Base-by-base conservation (phyloP, 2,797 vertebrate genomes). In the Staurois parvus region DNA sequence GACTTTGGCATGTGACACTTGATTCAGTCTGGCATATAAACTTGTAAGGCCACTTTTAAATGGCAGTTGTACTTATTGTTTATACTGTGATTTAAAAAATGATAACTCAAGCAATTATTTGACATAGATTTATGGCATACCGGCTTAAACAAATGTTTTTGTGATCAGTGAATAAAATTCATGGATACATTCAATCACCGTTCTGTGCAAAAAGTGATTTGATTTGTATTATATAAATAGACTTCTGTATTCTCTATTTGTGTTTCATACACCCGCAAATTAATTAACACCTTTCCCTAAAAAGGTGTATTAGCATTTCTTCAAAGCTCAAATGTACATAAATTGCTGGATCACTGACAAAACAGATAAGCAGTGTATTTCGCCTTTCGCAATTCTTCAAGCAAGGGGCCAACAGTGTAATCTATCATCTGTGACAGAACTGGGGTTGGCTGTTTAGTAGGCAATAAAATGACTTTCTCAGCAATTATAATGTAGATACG, bases 391-490 rank as follows among this genome's bases (percentile, higher is more conserved):
- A 26, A 15, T 76, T 68, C 28, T 52, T 45, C 64, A 77, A 70
- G 64, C 45, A 42, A 52, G 40, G 59, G 72, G 48, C 56, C 75
- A 48, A 66, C 72, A 80, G 45, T 28, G 64, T 82, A 82, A 82
- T 86, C 79, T 72, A 77, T 86, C 79, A 86, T 86, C 74, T 86
- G 17, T 82, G 85, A 82, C 85, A 82, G 79, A 86, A 72, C 76
- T 42, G 28, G 79, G 74, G 40, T 79, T 73, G 48, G 74, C 45
- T 82, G 37, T 81, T 81, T 86, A 86, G 73, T 70, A 81, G 64
- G 72, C 62, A 85, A 34, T 80, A 80, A 85, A 84, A 74, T 74
- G 69, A 52, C 62, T 48, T 68, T 62, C 84, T 77, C 66, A 62
- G 84, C 72, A 76, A 30, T 37, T 34, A 56, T 66, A 74, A 80